Evolutionary conservation across 2,113 vertebrate species (phyloP).

Genomic region (Oostethus manadensis): DNA sequence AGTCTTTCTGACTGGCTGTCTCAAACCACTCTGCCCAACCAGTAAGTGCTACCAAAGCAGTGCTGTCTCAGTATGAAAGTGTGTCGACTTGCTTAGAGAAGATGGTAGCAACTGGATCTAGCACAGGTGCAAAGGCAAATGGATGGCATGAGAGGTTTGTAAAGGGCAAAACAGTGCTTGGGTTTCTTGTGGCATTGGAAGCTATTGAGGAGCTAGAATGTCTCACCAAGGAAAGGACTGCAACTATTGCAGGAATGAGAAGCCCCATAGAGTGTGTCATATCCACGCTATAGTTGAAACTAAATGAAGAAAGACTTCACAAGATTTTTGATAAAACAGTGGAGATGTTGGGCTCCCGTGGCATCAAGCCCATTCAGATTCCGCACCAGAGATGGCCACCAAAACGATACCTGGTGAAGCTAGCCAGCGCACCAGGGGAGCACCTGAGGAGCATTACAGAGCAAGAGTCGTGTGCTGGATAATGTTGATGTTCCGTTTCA

Average conservation of each 20-base stretch:
- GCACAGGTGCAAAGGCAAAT: slow-evolving; percentile 22
- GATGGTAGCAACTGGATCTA: slow-evolving; percentile 9
- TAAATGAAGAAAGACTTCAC: slow-evolving; percentile 18
- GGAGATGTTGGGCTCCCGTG: slow-evolving; percentile 16
- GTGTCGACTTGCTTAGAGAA: slow-evolving; percentile 20
- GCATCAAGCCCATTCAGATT: slow-evolving; percentile 22
- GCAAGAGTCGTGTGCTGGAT: slow-evolving; percentile 18
- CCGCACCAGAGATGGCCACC: slow-evolving; percentile 19
- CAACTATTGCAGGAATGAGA: slow-evolving; percentile 16
- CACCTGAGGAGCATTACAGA: slow-evolving; percentile 28
- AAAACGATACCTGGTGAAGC: slow-evolving; percentile 10
- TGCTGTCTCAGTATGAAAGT: slow-evolving; percentile 23
- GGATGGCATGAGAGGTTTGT: slow-evolving; percentile 15
- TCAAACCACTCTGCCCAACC: slow-evolving; percentile 24
- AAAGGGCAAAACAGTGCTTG: slow-evolving; percentile 31
- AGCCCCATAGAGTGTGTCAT: slow-evolving; percentile 11
- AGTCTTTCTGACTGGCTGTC: slow-evolving; percentile 17
- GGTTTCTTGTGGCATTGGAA: slow-evolving; percentile 20
- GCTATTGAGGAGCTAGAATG: slow-evolving; percentile 11
- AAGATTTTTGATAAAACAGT: slow-evolving; percentile 24
- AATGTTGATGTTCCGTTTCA: slow-evolving; percentile 18
- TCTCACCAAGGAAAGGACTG: slow-evolving; percentile 8
- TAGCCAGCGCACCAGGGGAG: slow-evolving; percentile 11
- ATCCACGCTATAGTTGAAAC: slow-evolving; percentile 17
- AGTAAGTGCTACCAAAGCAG: slow-evolving; percentile 20